Base-by-base conservation (phyloP, 2,888 invertebrate genomes). In the Palloptera scutellata region DNA sequence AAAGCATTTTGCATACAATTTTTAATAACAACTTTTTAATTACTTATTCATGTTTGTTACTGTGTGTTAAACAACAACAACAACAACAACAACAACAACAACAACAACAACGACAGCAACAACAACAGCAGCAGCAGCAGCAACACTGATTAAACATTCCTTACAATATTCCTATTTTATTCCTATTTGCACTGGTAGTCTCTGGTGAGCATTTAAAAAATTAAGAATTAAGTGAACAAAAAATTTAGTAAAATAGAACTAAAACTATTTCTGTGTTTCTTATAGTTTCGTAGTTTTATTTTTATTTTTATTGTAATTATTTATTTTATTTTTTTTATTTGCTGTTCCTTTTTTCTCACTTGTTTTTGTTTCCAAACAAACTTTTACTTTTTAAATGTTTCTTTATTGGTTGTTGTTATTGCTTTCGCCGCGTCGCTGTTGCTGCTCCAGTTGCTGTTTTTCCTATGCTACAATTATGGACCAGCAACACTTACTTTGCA, bases 341-440 rank as follows among this genome's bases (percentile, higher is more conserved):
- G 12, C 45, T 48, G 20, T 20, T 40, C 13, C 51, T 40, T 57
- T 41, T 52, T 40, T 48, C 10, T 10, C 12, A n/a, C 48, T 13
- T n/a, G 15, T 48, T 15, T 48, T 48, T 48, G 48, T 48, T 48
- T 48, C 15, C 51, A 64, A 57, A 30, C 19, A 57, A 80, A 79
- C 76, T 79, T 79, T 79, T 78, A 74, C 76, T 78, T 77, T 30
- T 78, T 79, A 78, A 78, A 80, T 80, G 78, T 78, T 80, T 77
- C 78, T 76, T 79, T 78, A 79, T 78, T 79, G 78, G 79, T 79
- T 78, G 74, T 75, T 79, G 79, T 79, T 80, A 78, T 78, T 78
- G 74, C 78, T 75, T 70, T 45, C n/a, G n/a, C n/a, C n/a, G n/a
- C n/a, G n/a, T 57, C 58, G 48, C 40, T 53, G 19, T 61, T 71